Base-by-base conservation (phyloP, 2,797 vertebrate species). In the Anguilla megastoma region DNA sequence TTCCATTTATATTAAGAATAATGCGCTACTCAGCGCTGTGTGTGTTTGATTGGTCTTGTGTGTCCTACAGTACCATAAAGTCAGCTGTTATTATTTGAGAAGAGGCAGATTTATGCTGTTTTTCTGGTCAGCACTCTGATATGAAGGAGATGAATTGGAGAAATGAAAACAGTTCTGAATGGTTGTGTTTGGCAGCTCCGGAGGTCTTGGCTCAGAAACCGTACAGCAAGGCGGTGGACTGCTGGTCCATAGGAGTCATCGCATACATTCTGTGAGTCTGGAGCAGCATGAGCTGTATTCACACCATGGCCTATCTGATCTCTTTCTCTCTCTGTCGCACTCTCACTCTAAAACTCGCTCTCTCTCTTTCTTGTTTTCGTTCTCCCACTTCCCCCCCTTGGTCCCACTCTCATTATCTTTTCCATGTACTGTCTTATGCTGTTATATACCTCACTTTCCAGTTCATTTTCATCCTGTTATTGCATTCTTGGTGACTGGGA, bases 161-260 rank as follows among this genome's bases (percentile, higher is more conserved):
- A 84, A 87, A 45, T 24, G 58, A 85, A 56, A 30, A 48, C 52
- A 2, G 0, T 48, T 74, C 74, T 87, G 7, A 54, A 48, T 58
- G 41, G 84, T 88, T 88, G 21, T 71, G 79, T 89, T 85, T 90
- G 89, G 79, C 91, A 99, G 98, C 98, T 86, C 98, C 98, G 0
- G 98, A 99, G 87, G 98, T 99, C 85, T 93, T 99, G 95, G 98
- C 98, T 1, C 98, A 99, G 96, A 99, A 98, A 92, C 98, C 98
- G 45, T 99, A 99, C 93, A 99, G 98, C 94, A 99, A 99, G 93
- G 98, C 98, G 0, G 98, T 99, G 93, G 98, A 99, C 93, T 99
- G 98, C 95, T 99, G 98, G 98, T 99, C 98, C 50, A 99, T 99
- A 0, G 98, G 98, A 3, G 98, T 99, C 94, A 99, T 99, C 0